Conservation (phyloP, 1,140 invertebrate genomes). For the Lucilia cuprina region DNA sequence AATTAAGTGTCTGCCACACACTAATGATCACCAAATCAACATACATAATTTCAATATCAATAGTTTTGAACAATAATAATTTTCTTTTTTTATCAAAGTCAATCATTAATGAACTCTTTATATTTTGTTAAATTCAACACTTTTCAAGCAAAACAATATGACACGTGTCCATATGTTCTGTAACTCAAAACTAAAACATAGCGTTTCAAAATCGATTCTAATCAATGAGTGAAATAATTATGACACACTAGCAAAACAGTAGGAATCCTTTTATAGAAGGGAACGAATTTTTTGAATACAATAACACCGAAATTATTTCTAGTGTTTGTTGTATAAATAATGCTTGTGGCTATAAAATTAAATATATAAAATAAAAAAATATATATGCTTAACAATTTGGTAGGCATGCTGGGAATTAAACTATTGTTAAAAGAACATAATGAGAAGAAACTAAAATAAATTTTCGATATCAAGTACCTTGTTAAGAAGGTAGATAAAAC, state of each 20-base stretch:
- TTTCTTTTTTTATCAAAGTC: not conserved
- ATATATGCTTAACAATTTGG: not conserved
- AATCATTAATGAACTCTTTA: not conserved
- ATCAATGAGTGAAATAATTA: not conserved
- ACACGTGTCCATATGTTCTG: not conserved
- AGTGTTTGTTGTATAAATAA: not conserved
- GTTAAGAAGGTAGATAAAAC: no score
- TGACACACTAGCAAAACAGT: not conserved
- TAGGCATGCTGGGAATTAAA: not conserved
- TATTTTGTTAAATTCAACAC: not conserved
- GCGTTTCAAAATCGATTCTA: not conserved
- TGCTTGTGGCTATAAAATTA: slow-evolving; percentile 8
- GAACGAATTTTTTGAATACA: not conserved
- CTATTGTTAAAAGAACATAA: not conserved
- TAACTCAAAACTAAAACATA: not conserved
- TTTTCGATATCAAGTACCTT: no score
- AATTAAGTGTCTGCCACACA: not conserved
- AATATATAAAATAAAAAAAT: not conserved
- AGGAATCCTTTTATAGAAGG: not conserved
- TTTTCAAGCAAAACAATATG: not conserved
- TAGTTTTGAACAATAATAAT: not conserved
- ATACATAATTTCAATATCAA: not conserved
- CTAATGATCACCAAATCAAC: not conserved
- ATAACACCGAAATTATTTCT: not conserved
- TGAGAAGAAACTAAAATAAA: no score